Percentiles rank a stretch among this genome's conserved stretches.
Evolutionary conservation across 2,888 invertebrate genomes (phyloP).

Genomic region (Orthosia gracilis): DNA sequence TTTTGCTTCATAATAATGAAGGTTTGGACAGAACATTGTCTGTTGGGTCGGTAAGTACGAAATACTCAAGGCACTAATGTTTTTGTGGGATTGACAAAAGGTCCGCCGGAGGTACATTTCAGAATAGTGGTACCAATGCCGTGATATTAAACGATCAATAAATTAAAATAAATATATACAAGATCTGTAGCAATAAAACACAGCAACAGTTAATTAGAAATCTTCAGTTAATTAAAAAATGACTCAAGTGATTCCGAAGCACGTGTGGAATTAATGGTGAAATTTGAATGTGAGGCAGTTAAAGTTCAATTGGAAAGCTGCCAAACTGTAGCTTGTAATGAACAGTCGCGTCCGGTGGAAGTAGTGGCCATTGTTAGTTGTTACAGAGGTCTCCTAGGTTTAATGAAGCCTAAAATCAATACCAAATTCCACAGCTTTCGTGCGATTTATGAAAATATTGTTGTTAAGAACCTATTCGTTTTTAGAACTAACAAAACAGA

Average conservation of each 20-base stretch:
- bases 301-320: constrained; percentile 43
- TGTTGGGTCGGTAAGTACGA: too few species aligned
- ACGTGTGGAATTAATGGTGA: constrained; percentile 16
- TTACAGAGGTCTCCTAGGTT: not conserved
- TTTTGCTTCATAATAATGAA: too few species aligned
- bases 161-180: not conserved
- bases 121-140: not conserved
- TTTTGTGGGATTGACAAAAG: not conserved
- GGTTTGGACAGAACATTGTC: too few species aligned
- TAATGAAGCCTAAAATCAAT: not conserved
- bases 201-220: not conserved
- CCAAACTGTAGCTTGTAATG: constrained; percentile 41
- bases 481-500: too few species aligned
- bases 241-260: not conserved
- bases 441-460: not conserved
- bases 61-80: too few species aligned
- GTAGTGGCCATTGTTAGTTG: constrained; percentile 28
- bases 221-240: constrained; percentile 23
- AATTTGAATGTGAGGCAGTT: constrained; percentile 21
- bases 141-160: not conserved
- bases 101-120: not conserved
- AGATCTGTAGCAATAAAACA: not conserved
- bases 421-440: not conserved
- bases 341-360: constrained; percentile 16
- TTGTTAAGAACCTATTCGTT: too few species aligned